These are phyloP conservation scores for Mizuhopecten yessoensis DNA, from an alignment of 1,140 invertebrate genomes.

Conservation along the genomic window DNA sequence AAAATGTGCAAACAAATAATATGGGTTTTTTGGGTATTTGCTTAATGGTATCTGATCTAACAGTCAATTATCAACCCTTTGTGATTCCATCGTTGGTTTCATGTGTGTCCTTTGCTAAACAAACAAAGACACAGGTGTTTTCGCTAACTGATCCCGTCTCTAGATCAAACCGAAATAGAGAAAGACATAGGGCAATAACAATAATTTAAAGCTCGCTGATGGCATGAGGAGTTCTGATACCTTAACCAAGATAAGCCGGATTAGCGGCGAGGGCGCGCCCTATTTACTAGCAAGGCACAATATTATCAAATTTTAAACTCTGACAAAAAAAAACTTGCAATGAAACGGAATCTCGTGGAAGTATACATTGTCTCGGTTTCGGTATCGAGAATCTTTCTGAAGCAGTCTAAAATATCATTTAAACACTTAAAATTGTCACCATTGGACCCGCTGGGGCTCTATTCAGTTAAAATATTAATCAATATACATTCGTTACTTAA, in stretches of 20 bases:
- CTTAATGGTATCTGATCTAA: too few relatives aligned
- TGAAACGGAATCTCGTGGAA: background rate
- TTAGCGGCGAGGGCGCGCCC: background rate
- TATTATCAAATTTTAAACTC: background rate
- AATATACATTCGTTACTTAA: background rate
- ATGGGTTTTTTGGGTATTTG: too few relatives aligned
- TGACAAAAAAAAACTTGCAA: background rate
- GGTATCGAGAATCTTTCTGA: background rate
- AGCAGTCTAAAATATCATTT: slow-evolving; percentile 31
- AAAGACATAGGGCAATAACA: background rate
- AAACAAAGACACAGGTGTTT: background rate
- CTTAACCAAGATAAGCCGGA: background rate
- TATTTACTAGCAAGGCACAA: background rate
- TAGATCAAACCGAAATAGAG: background rate
- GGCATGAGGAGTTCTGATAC: background rate
- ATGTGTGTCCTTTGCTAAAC: background rate
- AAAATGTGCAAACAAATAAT: too few relatives aligned
- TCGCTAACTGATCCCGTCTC: background rate
- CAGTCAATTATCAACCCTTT: too few relatives aligned
- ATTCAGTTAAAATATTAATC: slow-evolving; percentile 28
- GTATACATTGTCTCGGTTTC: background rate
- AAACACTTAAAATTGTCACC: slow-evolving; percentile 34
- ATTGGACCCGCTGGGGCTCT: background rate
- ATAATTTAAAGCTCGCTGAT: background rate
- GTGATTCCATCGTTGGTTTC: too few relatives aligned